phyloP scores from a whole-genome alignment of 2,888 invertebrate species.

The Smittia aterrima region DNA sequence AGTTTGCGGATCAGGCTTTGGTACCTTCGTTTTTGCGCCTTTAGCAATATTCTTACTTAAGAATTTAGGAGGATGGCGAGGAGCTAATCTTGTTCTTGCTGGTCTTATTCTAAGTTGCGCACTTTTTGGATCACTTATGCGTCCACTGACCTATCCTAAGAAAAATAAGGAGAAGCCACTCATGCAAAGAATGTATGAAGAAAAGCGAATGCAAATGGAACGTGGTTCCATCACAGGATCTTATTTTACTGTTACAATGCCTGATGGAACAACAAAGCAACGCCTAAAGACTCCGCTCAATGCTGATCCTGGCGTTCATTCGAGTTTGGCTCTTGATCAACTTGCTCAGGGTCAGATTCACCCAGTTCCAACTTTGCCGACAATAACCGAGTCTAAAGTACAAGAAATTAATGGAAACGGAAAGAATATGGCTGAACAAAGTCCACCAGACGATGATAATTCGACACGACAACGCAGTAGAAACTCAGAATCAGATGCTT shows the following conservation, averaged over 20 bases:
- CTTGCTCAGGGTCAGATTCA: conserved; percentile 77
- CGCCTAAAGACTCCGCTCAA: conserved; percentile 87
- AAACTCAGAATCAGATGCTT: conserved; percentile 50
- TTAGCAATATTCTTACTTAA: conserved; percentile 76
- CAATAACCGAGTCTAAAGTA: conserved; percentile 80
- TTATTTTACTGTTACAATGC: conserved; percentile 81
- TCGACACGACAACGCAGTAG: conserved; percentile 47
- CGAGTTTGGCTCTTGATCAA: conserved; percentile 83
- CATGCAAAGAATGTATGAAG: conserved; percentile 89
- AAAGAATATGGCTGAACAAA: background rate
- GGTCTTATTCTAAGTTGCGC: conserved; percentile 89
- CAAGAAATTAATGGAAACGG: conserved; percentile 55
- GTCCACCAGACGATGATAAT: conserved; percentile 44
- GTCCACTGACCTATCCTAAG: conserved; percentile 54
- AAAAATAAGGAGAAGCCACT: conserved; percentile 63
- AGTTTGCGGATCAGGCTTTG: conserved; percentile 90
- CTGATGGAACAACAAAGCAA: conserved; percentile 88
- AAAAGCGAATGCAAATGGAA: conserved; percentile 86
- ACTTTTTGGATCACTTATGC: conserved; percentile 68
- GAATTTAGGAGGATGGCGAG: conserved; percentile 80
- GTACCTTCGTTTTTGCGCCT: conserved; percentile 91
- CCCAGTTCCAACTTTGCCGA: conserved; percentile 81
- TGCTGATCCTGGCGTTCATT: conserved; percentile 91
- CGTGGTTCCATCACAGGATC: conserved; percentile 84
- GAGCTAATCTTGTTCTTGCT: conserved; percentile 86